Evolutionary conservation across 2,888 invertebrate genomes (phyloP), one percentile per base, ranked within the genome.

Genomic region (Escarpia spicata): DNA sequence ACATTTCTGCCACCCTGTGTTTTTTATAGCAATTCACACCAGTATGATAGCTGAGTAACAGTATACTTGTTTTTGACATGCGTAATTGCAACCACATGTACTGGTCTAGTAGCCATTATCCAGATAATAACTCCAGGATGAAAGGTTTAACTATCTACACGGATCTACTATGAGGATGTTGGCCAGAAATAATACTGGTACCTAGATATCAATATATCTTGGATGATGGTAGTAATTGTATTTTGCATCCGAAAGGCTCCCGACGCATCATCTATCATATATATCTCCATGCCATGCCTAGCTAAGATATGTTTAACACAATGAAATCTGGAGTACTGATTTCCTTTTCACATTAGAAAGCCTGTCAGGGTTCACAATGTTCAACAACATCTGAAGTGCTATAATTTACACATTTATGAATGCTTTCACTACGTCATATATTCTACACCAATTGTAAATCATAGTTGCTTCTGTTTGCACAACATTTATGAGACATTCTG

Each of bases 1-100:
- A 75, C 26, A 75, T 75, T 75, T 75, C 75, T 75, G 75, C 26
- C 75, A 75, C 75, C 75, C 75, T 75, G 75, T 75, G 75, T 75
- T 2, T 19, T 75, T 75, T 75, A 75, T 75, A 75, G 75, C 75
- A 19, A 75, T 75, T 75, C 2, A 75, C 75, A 75, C 75, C 75
- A 75, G 26, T 3, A 19, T 75, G 75, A 75, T 75, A 75, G 75
- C 75, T 75, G 75, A 9, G 52, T 52, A 52, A 52, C 52, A 52
- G 52, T 75, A 26, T 75, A 6, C 26, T 26, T 19, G 19, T 75
- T 26, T 26, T 75, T 75, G 15, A 75, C 6, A 75, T 0, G 26
- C 26, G 26, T 75, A 75, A 75, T 19, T 75, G 75, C 75, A 26
- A 6, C 75, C 52, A 52, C 52, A 9, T 52, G 52, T 15, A 52